Evolutionary conservation across 1,140 invertebrate genomes (phyloP), one percentile per base, ranked within the genome.

Genomic region (Drosophila pallidifrons): DNA sequence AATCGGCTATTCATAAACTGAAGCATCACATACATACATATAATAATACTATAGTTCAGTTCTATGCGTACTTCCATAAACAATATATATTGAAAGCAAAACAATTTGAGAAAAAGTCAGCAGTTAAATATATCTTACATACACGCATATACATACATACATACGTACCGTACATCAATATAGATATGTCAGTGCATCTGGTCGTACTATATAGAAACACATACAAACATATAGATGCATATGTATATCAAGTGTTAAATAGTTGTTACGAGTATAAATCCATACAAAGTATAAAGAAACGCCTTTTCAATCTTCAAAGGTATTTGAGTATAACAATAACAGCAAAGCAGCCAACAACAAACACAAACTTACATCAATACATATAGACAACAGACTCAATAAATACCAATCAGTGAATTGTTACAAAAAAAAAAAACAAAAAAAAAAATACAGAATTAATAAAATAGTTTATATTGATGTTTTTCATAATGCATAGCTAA

Each of bases 231-330:
- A 59, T 68, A 59, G 30, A 43, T 15, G 15, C 45, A 45, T 52
- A 71, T 52, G 67, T 82, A 80, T 90, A 89, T 75, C 64, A 85
- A 89, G 79, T 89, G 85, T 89, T 89, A 82, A 89, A 85, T 89
- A 89, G 85, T 89, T 89, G 78, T 85, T 89, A 77, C 66, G 58
- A 72, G 49, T 76, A 55, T 16, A 72, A 73, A 65, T 65, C 51
- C 61, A 69, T 58, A 61, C 66, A 65, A 85, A 75, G 52, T 52
- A 32, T 13, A 54, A 11, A 20, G 46, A 25, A 64, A 49, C 20
- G 57, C 59, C 67, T 63, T 63, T 46, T 46, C 35, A 54, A 28
- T 28, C 15, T 30, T 28, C 16, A 20, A 46, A 47, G 58, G 49
- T 45, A 55, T 67, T 41, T 61, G 45, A 60, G 35, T 38, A 38